Evolutionary conservation across 1,140 invertebrate genomes (phyloP).

Genomic region (Zaprionus camerounensis): DNA sequence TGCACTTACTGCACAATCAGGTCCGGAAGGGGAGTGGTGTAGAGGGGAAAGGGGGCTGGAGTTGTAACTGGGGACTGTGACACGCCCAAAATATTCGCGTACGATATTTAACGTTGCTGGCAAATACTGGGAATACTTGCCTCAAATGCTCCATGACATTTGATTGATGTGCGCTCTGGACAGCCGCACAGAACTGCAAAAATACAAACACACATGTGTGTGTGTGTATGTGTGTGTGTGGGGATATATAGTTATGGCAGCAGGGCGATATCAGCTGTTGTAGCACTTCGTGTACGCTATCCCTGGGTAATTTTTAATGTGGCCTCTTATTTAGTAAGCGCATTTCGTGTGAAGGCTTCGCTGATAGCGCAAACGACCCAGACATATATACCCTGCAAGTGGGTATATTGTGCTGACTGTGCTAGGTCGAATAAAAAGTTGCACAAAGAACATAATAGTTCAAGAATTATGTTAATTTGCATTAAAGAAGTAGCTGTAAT

Average conservation of each 20-base stretch:
- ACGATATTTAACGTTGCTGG: constrained; percentile 33
- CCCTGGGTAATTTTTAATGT: constrained; percentile 67
- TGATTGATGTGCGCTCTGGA: constrained; percentile 70
- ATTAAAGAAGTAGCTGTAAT: neutral
- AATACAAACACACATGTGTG: constrained; percentile 17
- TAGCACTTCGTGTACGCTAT: constrained; percentile 60
- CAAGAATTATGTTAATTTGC: neutral
- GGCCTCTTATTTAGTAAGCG: constrained; percentile 46
- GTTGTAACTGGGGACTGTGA: constrained; percentile 26
- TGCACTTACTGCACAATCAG: constrained; percentile 62
- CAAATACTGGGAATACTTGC: constrained; percentile 42
- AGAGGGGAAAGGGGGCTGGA: neutral
- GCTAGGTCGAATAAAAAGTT: neutral
- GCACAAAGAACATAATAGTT: neutral
- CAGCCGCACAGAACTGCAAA: constrained; percentile 71
- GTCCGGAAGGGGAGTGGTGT: neutral
- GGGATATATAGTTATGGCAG: constrained; percentile 14
- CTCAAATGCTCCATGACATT: constrained; percentile 69
- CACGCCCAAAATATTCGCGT: constrained; percentile 58
- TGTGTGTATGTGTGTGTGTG: neutral
- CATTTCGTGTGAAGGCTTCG: constrained; percentile 35
- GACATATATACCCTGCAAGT: constrained; percentile 1
- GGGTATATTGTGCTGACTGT: neutral
- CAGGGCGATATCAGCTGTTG: constrained; percentile 54
- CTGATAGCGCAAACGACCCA: constrained; percentile 28